phyloP scores from a whole-genome alignment of 2,888 invertebrate genomes.

The Resseliella maxima region DNA sequence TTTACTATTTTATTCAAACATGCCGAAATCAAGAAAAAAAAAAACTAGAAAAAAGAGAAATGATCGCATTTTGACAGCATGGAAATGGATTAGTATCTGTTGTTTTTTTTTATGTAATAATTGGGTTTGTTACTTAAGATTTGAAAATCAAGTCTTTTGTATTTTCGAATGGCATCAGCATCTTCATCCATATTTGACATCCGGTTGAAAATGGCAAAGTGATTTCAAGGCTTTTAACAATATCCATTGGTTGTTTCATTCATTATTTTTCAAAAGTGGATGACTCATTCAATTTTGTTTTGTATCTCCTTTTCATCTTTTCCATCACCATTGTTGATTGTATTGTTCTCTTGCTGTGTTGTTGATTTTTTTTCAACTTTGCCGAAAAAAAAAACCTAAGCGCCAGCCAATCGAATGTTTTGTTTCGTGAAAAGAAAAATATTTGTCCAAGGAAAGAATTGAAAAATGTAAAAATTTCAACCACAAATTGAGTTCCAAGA shows the following conservation, averaged over 20 bases:
- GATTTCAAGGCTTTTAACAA: slow-evolving; percentile 4
- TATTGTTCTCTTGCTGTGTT: not conserved
- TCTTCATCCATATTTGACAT: no score
- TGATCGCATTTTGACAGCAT: slow-evolving; percentile 18
- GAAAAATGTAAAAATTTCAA: not conserved
- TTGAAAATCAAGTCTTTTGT: slow-evolving; percentile 25
- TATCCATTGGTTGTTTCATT: not conserved
- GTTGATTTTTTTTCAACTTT: not conserved
- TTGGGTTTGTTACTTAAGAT: slow-evolving; percentile 9
- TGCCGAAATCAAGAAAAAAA: not conserved
- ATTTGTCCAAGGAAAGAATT: not conserved
- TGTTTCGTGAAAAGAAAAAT: not conserved
- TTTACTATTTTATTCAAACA: not conserved
- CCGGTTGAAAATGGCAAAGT: slow-evolving; percentile 35
- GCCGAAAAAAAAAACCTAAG: slow-evolving; percentile 55
- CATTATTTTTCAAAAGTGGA: slow-evolving; percentile 41
- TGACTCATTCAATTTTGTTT: slow-evolving; percentile 7
- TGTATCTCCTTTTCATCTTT: not conserved
- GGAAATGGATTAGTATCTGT: slow-evolving; percentile 53
- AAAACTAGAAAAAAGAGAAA: not conserved
- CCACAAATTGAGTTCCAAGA: slow-evolving; percentile 51
- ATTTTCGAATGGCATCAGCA: not conserved
- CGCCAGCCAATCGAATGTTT: slow-evolving; percentile 8
- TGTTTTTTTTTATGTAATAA: slow-evolving; percentile 24
- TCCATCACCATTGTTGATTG: no score